Conservation (phyloP, 2,113 vertebrate genomes). For the Calyptommatus sinebrachiatus region DNA sequence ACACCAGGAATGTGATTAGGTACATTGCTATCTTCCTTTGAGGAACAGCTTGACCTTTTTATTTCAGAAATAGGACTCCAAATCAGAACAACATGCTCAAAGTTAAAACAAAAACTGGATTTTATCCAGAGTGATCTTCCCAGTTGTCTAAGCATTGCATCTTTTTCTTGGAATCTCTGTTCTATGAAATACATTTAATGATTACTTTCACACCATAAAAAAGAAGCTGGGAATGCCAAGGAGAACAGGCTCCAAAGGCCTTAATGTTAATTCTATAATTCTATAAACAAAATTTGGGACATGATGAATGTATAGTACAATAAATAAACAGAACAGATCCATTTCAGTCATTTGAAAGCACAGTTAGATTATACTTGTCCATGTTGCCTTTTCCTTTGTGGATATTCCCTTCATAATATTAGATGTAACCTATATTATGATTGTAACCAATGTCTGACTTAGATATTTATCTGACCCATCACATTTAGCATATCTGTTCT, state of each 20-base stretch:
- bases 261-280: slow-evolving; percentile 1
- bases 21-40: slow-evolving; percentile 9
- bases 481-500: too few relatives aligned
- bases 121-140: slow-evolving; percentile 20
- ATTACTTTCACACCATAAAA: slow-evolving; percentile 5
- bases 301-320: not conserved
- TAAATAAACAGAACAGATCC: not conserved
- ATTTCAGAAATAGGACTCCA: slow-evolving; percentile 9
- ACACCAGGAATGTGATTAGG: slow-evolving; percentile 15
- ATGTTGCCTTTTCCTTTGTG: not conserved
- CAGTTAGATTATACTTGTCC: not conserved
- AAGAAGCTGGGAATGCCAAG: not conserved
- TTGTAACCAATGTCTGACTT: too few relatives aligned
- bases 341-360: not conserved
- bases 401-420: not conserved
- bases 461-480: too few relatives aligned
- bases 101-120: slow-evolving; percentile 19
- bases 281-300: not conserved
- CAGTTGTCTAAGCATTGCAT: slow-evolving; percentile 2
- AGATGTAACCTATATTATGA: not conserved
- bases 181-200: not conserved
- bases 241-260: not conserved
- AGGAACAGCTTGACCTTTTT: slow-evolving; percentile 24
- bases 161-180: slow-evolving; percentile 2
- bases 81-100: slow-evolving; percentile 19